A percentile compares a stretch with the other conserved stretches of the same genome.
These are phyloP conservation scores for Spinus pinus DNA, from an alignment of 2,797 vertebrate species.

Conservation along the genomic window DNA sequence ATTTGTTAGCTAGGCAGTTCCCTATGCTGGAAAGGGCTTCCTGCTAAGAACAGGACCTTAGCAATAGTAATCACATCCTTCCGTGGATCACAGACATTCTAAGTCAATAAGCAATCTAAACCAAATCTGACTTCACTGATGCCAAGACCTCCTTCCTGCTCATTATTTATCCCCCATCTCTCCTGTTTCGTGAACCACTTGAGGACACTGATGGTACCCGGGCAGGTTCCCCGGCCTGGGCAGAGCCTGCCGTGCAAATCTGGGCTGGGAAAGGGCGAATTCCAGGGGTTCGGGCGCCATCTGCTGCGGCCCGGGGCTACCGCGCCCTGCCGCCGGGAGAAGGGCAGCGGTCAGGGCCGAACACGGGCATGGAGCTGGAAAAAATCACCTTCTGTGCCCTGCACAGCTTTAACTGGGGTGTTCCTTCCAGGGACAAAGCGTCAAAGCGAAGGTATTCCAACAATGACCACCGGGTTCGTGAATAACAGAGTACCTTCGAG, in stretches of 20 bases:
- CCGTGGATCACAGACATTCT: not conserved
- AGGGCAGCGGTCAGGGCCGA: rapidly evolving
- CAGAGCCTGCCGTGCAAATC: rapidly evolving
- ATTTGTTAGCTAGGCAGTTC: not conserved
- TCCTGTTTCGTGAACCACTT: not conserved
- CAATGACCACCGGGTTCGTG: not conserved
- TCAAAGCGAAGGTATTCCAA: not conserved
- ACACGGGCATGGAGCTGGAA: rapidly evolving
- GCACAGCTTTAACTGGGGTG: not conserved
- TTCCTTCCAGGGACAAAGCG: not conserved
- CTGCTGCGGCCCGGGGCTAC: not conserved
- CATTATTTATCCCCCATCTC: not conserved
- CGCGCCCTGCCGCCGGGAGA: rapidly evolving
- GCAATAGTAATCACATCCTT: not conserved
- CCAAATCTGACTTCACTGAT: not conserved
- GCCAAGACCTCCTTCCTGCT: not conserved
- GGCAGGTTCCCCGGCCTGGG: not conserved
- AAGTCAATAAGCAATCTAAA: not conserved
- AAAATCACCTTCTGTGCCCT: not conserved
- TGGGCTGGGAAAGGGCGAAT: rapidly evolving
- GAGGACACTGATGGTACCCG: not conserved
- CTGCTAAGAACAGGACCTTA: not conserved
- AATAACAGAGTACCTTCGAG: not conserved
- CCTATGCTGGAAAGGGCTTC: not conserved
- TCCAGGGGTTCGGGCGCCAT: conserved; percentile 42